These are phyloP conservation scores for Ceyx margarethae DNA, from an alignment of 2,113 vertebrate genomes.

Conservation along the genomic window DNA sequence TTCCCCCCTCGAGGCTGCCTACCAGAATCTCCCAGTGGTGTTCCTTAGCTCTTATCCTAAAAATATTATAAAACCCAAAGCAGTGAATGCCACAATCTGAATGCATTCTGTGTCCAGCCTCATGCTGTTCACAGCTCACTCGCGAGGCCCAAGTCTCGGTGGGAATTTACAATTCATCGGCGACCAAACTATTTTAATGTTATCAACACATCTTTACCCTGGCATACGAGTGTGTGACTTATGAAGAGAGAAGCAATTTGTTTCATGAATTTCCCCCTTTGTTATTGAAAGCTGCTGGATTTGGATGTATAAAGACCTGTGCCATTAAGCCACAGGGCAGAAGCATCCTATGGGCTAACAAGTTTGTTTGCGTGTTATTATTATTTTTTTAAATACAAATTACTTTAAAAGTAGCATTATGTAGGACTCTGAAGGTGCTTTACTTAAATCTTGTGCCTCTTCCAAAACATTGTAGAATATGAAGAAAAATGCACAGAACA, in stretches of 20 bases:
- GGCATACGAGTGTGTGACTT: conserved; percentile 59
- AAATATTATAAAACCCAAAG: background rate
- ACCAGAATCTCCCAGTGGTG: conserved; percentile 41
- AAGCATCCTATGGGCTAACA: conserved; percentile 67
- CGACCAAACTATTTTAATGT: conserved; percentile 71
- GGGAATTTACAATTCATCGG: conserved; percentile 76
- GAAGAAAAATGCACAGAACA: background rate
- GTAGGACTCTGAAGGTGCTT: conserved; percentile 68
- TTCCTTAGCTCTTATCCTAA: conserved; percentile 58
- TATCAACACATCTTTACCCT: conserved; percentile 74
- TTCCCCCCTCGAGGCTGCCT: background rate
- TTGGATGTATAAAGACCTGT: conserved; percentile 77
- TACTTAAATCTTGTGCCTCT: conserved; percentile 53
- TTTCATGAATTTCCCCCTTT: conserved; percentile 79
- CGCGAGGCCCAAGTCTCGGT: conserved; percentile 54
- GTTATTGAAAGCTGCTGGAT: conserved; percentile 78
- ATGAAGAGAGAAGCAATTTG: conserved; percentile 76
- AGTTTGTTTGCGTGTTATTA: conserved; percentile 75
- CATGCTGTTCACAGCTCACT: conserved; percentile 54
- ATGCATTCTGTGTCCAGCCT: conserved; percentile 37
- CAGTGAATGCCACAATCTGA: conserved; percentile 54
- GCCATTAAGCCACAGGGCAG: conserved; percentile 75
- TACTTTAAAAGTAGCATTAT: conserved; percentile 71
- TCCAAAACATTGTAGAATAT: conserved; percentile 59
- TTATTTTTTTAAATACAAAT: conserved; percentile 73